Evolutionary conservation across 2,113 vertebrate genomes (phyloP).

Genomic region (Dipodomys ordii): DNA sequence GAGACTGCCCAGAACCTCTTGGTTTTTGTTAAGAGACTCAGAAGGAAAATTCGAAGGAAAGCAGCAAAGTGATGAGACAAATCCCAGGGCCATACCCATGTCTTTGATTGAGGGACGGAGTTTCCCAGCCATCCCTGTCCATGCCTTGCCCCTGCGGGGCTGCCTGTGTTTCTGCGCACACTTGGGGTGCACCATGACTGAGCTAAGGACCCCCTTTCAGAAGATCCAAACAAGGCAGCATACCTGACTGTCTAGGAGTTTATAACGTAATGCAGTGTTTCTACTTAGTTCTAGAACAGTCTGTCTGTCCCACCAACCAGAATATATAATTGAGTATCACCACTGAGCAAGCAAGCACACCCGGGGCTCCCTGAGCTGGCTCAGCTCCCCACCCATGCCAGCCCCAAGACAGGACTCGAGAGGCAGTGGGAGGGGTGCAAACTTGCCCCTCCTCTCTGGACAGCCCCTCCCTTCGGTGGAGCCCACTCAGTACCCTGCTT

Average conservation of each 20-base stretch:
- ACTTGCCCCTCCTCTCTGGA: background rate
- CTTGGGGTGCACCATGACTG: background rate
- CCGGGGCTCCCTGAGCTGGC: background rate
- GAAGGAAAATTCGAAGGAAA: too few species aligned
- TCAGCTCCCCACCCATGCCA: background rate
- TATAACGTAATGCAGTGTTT: background rate
- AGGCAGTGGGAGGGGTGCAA: too few species aligned
- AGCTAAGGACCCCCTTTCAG: background rate
- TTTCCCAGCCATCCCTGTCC: background rate
- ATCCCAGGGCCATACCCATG: too few species aligned
- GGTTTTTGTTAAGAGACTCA: too few species aligned
- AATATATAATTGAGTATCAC: background rate
- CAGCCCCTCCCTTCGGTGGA: background rate
- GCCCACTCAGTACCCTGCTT: background rate
- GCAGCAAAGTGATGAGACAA: too few species aligned
- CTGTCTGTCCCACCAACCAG: background rate
- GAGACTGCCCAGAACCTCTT: too few species aligned
- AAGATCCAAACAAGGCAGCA: background rate
- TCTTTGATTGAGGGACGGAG: too few species aligned
- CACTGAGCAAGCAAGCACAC: background rate
- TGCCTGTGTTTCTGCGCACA: background rate
- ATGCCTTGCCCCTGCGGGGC: background rate
- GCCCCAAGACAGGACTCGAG: too few species aligned
- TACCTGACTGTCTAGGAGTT: background rate
- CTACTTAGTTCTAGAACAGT: background rate